Base-by-base conservation (phyloP, 2,797 vertebrate genomes). In the Parotocinclus haroldoi region DNA sequence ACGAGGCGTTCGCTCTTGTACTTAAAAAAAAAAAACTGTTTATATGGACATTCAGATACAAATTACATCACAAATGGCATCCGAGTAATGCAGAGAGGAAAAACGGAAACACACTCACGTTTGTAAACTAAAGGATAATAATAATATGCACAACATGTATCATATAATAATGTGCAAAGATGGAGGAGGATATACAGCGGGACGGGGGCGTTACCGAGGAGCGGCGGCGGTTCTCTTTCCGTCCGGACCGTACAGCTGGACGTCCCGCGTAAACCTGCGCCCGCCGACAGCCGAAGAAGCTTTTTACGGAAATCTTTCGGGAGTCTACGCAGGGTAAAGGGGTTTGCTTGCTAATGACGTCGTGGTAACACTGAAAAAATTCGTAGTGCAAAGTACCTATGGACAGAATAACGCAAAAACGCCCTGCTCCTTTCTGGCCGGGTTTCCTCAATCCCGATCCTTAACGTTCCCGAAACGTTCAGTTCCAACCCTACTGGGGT, bases 11-110 rank as follows among this genome's bases (percentile, higher is more conserved):
- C 84, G 87, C 86, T 87, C 85, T 87, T 89, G 88, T 85, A 66
- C 71, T 67, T 73, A 72, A 76, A 89, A 90, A 91, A 72, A 76
- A 89, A 90, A 91, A 89, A 88, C 83, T 82, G 74, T 89, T 89
- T 85, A 88, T 90, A 88, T 88, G 85, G 86, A 89, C 88, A 91
- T 89, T 90, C 86, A 91, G 87, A 89, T 87, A 90, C 85, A 87
- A 91, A 76, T 58, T 74, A 71, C 77, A 78, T 80, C 72, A 76
- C 71, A 77, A 80, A 80, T 84, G 86, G 81, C 79, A 83, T 80
- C 84, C 85, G 85, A 89, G 87, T 87, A 88, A 27, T 85, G 88
- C 83, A 86, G 73, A 87, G 76, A 78, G 78, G 76, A 82, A 80
- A 83, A 77, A 57, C 75, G 68, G 71, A 77, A 75, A 77, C 71